Evolutionary conservation across 2,113 vertebrate species (phyloP), one percentile per base, ranked within the genome.

Genomic region (Pygathrix nemaeus): DNA sequence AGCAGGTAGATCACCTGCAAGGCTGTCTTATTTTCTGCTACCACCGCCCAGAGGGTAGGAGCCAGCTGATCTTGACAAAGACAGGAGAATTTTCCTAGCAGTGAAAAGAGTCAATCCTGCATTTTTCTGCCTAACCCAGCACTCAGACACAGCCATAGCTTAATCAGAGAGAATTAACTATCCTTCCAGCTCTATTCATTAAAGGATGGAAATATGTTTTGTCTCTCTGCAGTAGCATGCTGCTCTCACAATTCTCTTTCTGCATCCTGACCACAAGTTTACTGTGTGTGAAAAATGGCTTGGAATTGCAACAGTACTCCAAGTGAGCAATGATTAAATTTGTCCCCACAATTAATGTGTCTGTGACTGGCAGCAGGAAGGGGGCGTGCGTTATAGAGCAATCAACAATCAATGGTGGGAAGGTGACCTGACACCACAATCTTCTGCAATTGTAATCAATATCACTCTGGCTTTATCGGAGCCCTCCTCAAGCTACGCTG

Each of bases 341-440:
- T 97, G 97, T 98, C 97, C 97, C 97, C 13, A 80, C 94, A 97
- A 97, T 98, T 97, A 98, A 98, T 89, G 75, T 66, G 97, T 73
- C 94, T 88, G 55, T 97, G 98, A 98, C 96, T 97, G 97, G 97
- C 98, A 98, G 97, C 35, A 32, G 97, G 93, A 96, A 88, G 76
- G 96, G 50, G 88, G 64, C 2, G 73, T 84, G 57, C 4, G 61
- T 84, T 59, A 94, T 7, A 94, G 97, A 97, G 98, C 96, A 92
- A 98, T 98, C 98, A 96, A 48, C 98, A 97, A 98, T 99, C 98
- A 96, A 98, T 99, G 98, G 96, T 14, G 84, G 88, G 98, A 98
- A 99, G 98, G 98, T 98, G 98, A 99, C 98, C 98, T 96, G 98
- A 96, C 92, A 98, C 97, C 96, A 96, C 66, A 82, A 78, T 95